These are phyloP conservation scores for Rotaria socialis DNA, from an alignment of 2,888 invertebrate species.

Conservation along the genomic window DNA sequence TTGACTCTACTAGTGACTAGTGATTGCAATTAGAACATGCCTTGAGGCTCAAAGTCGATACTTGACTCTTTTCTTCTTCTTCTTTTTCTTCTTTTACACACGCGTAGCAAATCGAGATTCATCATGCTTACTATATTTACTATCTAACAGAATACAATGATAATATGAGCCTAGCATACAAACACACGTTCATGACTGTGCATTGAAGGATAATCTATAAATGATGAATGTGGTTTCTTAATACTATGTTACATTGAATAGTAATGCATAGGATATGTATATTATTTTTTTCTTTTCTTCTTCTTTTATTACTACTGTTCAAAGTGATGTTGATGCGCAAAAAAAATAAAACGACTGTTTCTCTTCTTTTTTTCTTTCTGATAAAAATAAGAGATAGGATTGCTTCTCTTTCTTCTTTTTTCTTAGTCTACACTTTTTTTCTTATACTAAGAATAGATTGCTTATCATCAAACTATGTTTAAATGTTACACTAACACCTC, in stretches of 20 bases:
- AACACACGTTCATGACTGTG: neutral
- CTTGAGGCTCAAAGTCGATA: slow-evolving; percentile 11
- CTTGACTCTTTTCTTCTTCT: neutral
- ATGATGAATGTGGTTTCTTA: neutral
- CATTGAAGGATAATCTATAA: neutral
- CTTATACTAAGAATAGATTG: neutral
- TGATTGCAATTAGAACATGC: slow-evolving; percentile 19
- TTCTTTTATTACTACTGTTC: neutral
- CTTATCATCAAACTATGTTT: neutral
- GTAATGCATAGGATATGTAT: neutral
- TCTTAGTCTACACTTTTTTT: neutral
- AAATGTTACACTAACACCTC: neutral
- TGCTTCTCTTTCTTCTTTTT: neutral
- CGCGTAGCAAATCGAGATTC: neutral
- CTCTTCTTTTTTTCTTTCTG: neutral
- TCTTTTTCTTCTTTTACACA: neutral
- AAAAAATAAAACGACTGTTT: neutral
- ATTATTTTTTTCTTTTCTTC: too few species aligned
- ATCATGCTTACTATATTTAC: neutral
- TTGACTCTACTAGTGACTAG: neutral
- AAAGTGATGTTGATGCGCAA: neutral
- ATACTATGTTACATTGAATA: neutral
- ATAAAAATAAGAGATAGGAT: neutral
- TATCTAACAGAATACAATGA: neutral
- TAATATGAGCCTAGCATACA: neutral